phyloP scores from a whole-genome alignment of 2,888 invertebrate species.

The Pollenia angustigena region DNA sequence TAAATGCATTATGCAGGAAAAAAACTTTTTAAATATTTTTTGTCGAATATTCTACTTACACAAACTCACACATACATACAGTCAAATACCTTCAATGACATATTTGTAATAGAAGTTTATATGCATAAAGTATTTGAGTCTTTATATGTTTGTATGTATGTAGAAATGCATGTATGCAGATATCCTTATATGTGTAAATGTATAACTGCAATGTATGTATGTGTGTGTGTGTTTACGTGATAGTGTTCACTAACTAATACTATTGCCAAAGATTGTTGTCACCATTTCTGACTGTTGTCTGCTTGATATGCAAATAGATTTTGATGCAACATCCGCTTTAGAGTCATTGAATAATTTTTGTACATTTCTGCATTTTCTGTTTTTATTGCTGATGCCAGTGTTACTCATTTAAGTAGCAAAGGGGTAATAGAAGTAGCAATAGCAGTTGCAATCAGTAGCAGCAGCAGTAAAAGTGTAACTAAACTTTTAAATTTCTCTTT shows the following conservation, averaged over 20 bases:
- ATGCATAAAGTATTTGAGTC: slow-evolving; percentile 24
- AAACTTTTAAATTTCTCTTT: slow-evolving; percentile 22
- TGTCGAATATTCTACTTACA: neutral
- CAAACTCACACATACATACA: neutral
- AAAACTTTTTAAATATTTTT: slow-evolving; percentile 40
- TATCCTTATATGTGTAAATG: neutral
- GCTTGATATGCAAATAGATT: slow-evolving; percentile 71
- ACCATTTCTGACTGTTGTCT: slow-evolving; percentile 61
- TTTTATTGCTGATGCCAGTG: slow-evolving; percentile 19
- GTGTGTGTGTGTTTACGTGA: slow-evolving; percentile 22
- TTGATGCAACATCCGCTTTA: slow-evolving; percentile 69
- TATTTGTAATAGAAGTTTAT: slow-evolving; percentile 31
- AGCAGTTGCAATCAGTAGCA: neutral
- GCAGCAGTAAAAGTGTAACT: neutral
- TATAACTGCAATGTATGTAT: neutral
- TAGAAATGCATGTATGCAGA: neutral
- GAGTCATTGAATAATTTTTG: slow-evolving; percentile 64
- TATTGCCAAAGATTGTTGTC: slow-evolving; percentile 70
- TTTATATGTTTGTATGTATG: neutral
- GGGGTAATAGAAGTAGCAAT: neutral
- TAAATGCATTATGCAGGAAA: slow-evolving; percentile 22
- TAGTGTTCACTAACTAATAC: slow-evolving; percentile 63
- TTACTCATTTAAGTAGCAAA: neutral
- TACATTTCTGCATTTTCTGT: slow-evolving; percentile 16
- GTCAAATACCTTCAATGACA: slow-evolving; percentile 26